Conservation (phyloP, 2,797 vertebrate species). For the Gymnodraco acuticeps region DNA sequence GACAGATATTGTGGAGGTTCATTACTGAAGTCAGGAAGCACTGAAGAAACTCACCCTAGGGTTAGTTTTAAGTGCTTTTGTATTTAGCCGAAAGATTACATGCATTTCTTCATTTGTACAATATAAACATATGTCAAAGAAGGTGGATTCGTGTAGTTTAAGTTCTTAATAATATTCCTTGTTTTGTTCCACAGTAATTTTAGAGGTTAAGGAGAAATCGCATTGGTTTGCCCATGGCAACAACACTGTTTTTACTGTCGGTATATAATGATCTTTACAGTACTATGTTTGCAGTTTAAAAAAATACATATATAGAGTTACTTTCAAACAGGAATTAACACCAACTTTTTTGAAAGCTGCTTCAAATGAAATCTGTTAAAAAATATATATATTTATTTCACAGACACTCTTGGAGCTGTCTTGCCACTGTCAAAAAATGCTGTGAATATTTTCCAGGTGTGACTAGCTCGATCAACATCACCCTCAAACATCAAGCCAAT, state of each 20-base stretch:
- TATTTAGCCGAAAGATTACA: neutral
- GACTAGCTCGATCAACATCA: neutral
- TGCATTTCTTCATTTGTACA: neutral
- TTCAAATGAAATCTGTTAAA: neutral
- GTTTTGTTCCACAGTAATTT: neutral
- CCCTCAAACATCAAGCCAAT: neutral
- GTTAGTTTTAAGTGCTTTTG: neutral
- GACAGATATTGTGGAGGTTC: neutral
- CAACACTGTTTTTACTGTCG: neutral
- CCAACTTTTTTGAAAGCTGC: neutral
- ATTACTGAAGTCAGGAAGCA: neutral
- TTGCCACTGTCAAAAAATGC: neutral
- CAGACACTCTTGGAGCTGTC: neutral
- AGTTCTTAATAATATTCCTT: neutral
- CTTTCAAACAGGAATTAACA: neutral
- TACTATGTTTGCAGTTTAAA: no score
- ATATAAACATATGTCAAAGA: neutral
- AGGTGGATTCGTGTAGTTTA: neutral
- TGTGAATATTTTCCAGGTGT: slow-evolving; percentile 10
- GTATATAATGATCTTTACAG: neutral
- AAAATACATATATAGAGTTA: no score
- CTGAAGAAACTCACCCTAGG: neutral
- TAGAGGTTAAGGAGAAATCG: neutral
- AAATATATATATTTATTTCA: neutral
- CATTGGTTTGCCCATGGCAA: neutral